A percentile compares a stretch with the other conserved stretches of the same genome.
Evolutionary conservation across 2,888 invertebrate genomes (phyloP).

Genomic region (Urechis unicinctus): DNA sequence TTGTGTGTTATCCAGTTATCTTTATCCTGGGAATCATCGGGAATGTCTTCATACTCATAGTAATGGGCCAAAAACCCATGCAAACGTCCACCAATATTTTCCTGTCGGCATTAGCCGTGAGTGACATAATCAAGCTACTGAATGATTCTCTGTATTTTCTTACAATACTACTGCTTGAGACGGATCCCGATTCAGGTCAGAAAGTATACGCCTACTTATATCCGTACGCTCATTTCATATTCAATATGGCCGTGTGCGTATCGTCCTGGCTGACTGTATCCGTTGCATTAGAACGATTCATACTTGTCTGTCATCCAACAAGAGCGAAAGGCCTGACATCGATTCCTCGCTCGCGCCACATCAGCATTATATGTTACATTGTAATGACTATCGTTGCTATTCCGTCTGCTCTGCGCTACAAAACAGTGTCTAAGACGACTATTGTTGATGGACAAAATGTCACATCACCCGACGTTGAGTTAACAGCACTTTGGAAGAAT

Average conservation of each 20-base stretch:
- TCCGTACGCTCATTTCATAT: conserved; percentile 42
- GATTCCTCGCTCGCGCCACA: conserved; percentile 24
- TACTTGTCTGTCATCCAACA: conserved; percentile 40
- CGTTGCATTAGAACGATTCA: conserved; percentile 41
- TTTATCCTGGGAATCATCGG: conserved; percentile 38
- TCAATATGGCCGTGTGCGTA: conserved; percentile 36
- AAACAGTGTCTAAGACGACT: conserved; percentile 3
- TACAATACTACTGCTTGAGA: conserved; percentile 25
- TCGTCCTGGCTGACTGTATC: conserved; percentile 43
- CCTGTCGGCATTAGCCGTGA: conserved; percentile 37
- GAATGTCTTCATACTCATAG: conserved; percentile 33
- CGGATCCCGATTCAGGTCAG: conserved; percentile 25
- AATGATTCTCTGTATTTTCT: conserved; percentile 39
- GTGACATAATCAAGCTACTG: conserved; percentile 37
- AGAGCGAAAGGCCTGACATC: conserved; percentile 11
- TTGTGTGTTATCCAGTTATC: conserved; percentile 36
- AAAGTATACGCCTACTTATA: conserved; percentile 31
- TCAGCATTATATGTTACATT: conserved; percentile 19
- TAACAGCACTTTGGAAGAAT: conserved; percentile 23
- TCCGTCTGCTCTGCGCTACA: conserved; percentile 23
- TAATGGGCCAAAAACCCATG: conserved; percentile 33
- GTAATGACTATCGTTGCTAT: conserved; percentile 20
- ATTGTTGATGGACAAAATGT: conserved; percentile 9
- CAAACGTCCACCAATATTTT: conserved; percentile 40
- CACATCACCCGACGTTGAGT: conserved; percentile 13